Evolutionary conservation across 1,140 invertebrate species (phyloP).

Genomic region (Calosoma granatense): DNA sequence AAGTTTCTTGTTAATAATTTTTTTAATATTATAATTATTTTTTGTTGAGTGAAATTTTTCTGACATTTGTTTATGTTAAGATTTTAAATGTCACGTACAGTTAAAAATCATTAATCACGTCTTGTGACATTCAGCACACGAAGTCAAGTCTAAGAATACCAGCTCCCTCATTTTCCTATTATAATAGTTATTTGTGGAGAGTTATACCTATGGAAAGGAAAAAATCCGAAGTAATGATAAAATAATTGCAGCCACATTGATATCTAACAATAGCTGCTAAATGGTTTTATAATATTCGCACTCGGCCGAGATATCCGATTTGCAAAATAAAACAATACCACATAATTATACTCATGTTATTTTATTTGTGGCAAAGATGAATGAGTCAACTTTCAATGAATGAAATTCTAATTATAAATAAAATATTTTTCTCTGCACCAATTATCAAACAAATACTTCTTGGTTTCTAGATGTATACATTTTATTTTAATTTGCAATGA

Average conservation of each 20-base stretch:
- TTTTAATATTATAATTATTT: no score
- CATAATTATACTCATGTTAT: no score
- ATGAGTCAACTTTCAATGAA: no score
- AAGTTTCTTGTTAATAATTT: no score
- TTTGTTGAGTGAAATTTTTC: no score
- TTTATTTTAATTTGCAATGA: no score
- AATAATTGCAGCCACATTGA: neutral
- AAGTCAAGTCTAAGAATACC: neutral
- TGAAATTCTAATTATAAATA: no score
- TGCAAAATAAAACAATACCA: no score
- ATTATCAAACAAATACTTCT: no score
- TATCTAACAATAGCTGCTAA: neutral
- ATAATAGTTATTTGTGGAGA: neutral
- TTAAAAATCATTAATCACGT: neutral
- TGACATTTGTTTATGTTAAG: neutral
- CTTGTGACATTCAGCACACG: neutral
- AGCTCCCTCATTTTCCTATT: neutral
- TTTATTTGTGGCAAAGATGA: no score
- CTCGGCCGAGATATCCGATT: neutral
- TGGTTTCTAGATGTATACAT: no score
- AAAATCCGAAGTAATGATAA: neutral
- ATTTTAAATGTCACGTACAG: conserved; percentile 2
- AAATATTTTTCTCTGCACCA: no score
- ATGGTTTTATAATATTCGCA: neutral
- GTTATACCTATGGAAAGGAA: neutral